phyloP scores from a whole-genome alignment of 1,140 invertebrate species.

The Parasteatoda tepidariorum region DNA sequence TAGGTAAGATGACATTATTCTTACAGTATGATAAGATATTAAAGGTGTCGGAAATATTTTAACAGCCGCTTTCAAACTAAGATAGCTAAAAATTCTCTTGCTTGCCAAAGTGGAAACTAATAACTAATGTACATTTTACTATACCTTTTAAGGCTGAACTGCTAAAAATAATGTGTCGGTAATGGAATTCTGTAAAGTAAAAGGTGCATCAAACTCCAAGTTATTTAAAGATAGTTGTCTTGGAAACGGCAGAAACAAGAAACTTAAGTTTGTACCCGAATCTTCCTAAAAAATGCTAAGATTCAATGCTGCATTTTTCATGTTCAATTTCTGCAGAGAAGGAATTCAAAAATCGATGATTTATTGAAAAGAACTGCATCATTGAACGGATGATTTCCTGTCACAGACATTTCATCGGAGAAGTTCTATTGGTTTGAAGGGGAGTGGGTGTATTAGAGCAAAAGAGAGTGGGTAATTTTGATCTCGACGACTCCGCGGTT shows the following conservation, averaged over 20 bases:
- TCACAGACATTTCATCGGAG: not conserved
- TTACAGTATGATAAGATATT: too few relatives aligned
- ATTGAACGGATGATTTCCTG: conserved; percentile 25
- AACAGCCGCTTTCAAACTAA: too few relatives aligned
- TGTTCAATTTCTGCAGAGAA: conserved; percentile 9
- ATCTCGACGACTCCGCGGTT: conserved; percentile 35
- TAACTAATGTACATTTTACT: too few relatives aligned
- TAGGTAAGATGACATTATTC: too few relatives aligned
- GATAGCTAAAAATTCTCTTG: too few relatives aligned
- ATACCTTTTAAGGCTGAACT: too few relatives aligned
- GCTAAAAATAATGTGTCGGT: too few relatives aligned
- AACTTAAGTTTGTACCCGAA: not conserved
- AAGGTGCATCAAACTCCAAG: too few relatives aligned
- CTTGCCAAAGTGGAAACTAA: too few relatives aligned
- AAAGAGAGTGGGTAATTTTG: conserved; percentile 27
- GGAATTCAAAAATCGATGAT: conserved; percentile 29
- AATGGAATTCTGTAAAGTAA: too few relatives aligned
- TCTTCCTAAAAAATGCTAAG: not conserved
- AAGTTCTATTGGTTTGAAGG: not conserved
- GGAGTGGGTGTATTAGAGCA: not conserved
- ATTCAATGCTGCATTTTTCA: conserved; percentile 13
- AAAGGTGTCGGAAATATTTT: too few relatives aligned
- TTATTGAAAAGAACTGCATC: conserved; percentile 38
- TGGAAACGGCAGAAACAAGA: not conserved
- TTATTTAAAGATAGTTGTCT: not conserved